A percentile compares a stretch with the other conserved stretches of the same genome.
Conservation (phyloP, 2,888 invertebrate species). For the Romanomermis culicivorax region DNA sequence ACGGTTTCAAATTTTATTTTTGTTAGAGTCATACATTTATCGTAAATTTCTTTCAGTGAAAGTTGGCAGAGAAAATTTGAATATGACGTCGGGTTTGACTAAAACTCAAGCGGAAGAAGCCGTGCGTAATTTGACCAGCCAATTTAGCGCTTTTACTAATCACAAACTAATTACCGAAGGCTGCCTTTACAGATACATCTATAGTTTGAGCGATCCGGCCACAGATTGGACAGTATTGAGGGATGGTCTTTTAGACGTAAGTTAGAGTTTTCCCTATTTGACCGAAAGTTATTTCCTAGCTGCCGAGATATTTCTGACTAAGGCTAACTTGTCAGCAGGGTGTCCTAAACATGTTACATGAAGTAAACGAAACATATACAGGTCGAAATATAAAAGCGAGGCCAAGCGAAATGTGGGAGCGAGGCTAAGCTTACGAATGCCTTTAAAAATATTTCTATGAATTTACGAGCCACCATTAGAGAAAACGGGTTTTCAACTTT, state of each 20-base stretch:
- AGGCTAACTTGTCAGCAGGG: background rate
- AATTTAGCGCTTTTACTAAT: slow-evolving; percentile 23
- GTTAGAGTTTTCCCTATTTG: background rate
- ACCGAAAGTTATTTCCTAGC: no score
- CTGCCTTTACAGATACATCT: slow-evolving; percentile 25
- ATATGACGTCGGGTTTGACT: slow-evolving; percentile 19
- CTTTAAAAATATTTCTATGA: no score
- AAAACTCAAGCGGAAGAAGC: slow-evolving; percentile 18
- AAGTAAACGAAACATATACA: no score
- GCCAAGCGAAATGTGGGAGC: no score
- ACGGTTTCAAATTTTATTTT: no score
- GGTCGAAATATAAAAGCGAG: no score
- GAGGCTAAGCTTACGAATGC: no score
- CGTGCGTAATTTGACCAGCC: slow-evolving; percentile 22
- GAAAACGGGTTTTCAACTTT: no score
- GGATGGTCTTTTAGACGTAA: slow-evolving; percentile 23
- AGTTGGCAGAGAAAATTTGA: slow-evolving; percentile 23
- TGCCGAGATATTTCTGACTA: no score
- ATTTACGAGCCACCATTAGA: no score
- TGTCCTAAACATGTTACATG: no score
- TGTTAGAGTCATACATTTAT: background rate
- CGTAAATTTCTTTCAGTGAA: slow-evolving; percentile 19
- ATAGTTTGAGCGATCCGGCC: slow-evolving; percentile 21
- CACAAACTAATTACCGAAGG: slow-evolving; percentile 24
- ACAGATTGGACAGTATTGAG: slow-evolving; percentile 17